Conservation (phyloP, 2,113 vertebrate species). For the Tragelaphus buxtoni region DNA sequence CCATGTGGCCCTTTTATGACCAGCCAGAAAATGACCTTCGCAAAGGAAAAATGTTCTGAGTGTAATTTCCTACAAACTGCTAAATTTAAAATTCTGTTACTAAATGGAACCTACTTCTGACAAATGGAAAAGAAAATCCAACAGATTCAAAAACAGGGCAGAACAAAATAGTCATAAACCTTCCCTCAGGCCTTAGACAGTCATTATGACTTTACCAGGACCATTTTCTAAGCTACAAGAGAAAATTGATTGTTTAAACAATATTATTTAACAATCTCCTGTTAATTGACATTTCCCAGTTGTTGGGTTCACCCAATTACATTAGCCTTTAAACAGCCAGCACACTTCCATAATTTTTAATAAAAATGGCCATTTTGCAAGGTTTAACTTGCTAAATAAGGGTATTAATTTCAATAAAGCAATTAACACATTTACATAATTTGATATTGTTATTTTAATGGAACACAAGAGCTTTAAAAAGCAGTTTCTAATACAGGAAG, state of each 20-base stretch:
- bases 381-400: conserved; percentile 74
- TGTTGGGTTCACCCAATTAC: conserved; percentile 71
- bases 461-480: conserved; percentile 67
- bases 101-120: conserved; percentile 22
- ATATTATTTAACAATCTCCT: conserved; percentile 74
- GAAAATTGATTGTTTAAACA: conserved; percentile 73
- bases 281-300: conserved; percentile 77
- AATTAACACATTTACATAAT: conserved; percentile 78
- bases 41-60: background rate
- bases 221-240: conserved; percentile 54
- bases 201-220: conserved; percentile 46
- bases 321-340: conserved; percentile 73
- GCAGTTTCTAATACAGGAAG: conserved; percentile 52
- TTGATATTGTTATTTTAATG: conserved; percentile 77
- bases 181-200: conserved; percentile 9
- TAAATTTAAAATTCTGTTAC: conserved; percentile 23
- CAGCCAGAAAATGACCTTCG: conserved; percentile 3
- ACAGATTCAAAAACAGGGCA: background rate
- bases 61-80: conserved; percentile 23
- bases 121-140: conserved; percentile 17
- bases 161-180: background rate
- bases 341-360: conserved; percentile 73
- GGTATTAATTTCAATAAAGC: conserved; percentile 76
- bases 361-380: conserved; percentile 74
- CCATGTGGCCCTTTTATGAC: background rate